phyloP scores from a whole-genome alignment of 2,113 vertebrate genomes.

The Chionodraco myersi region DNA sequence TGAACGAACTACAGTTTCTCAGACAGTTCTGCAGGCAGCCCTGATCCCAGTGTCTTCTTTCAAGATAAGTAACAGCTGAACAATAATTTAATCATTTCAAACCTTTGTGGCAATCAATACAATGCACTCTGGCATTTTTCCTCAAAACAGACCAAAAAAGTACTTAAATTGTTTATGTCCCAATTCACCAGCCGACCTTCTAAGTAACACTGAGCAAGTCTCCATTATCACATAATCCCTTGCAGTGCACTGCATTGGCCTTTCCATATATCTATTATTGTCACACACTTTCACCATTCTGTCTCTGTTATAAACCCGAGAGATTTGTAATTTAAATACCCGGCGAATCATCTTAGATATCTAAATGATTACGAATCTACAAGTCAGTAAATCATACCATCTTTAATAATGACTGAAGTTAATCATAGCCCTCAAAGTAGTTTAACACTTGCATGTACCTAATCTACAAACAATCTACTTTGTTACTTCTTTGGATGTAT shows the following conservation, averaged over 20 bases:
- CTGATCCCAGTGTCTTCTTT: slow-evolving; percentile 11
- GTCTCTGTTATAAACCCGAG: background rate
- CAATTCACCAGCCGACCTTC: slow-evolving; percentile 23
- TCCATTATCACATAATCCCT: slow-evolving; percentile 34
- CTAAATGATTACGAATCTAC: background rate
- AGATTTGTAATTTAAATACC: background rate
- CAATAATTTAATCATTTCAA: slow-evolving; percentile 42
- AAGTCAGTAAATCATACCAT: background rate
- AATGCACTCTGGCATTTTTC: slow-evolving; percentile 33
- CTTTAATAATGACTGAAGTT: background rate
- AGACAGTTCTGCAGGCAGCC: slow-evolving; percentile 18
- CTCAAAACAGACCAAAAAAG: slow-evolving; percentile 14
- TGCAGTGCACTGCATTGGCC: slow-evolving; percentile 1
- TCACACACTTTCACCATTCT: background rate
- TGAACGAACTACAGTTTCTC: slow-evolving; percentile 34
- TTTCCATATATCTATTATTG: slow-evolving; percentile 26
- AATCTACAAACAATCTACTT: slow-evolving; percentile 18
- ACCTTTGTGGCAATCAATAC: slow-evolving; percentile 43
- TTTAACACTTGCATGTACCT: background rate
- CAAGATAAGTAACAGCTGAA: slow-evolving; percentile 41
- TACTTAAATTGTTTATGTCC: slow-evolving; percentile 33
- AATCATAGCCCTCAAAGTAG: background rate
- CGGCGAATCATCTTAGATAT: background rate
- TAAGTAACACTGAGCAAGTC: slow-evolving; percentile 23
- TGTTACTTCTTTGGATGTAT: background rate